Percentiles rank a stretch among this genome's conserved stretches.
Evolutionary conservation across 1,140 invertebrate genomes (phyloP).

Genomic region (Yoshiicerus persimilis): DNA sequence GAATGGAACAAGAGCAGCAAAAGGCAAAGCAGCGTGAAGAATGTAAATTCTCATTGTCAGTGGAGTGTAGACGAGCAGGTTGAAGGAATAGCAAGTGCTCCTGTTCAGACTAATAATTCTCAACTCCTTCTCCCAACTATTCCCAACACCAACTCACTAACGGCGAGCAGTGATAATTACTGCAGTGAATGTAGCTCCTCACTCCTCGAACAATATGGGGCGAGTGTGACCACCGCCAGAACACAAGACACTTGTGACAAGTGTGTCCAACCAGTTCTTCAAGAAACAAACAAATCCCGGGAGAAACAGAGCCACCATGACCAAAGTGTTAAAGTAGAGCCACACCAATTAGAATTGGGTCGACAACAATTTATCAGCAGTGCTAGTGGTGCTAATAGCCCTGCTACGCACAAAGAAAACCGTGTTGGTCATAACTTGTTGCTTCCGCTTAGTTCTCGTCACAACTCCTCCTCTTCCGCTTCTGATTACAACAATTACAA

Average conservation of each 20-base stretch:
- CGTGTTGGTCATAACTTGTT: neutral
- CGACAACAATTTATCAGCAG: neutral
- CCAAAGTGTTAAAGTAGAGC: neutral
- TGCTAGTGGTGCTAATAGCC: neutral
- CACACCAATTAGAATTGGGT: neutral
- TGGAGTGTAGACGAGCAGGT: conserved; percentile 10
- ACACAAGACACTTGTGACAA: neutral
- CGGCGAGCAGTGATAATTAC: neutral
- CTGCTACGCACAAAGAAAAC: neutral
- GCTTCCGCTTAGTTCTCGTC: neutral
- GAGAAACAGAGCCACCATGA: neutral
- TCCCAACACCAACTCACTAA: neutral
- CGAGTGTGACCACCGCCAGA: neutral
- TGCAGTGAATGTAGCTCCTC: neutral
- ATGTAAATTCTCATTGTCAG: conserved; percentile 24
- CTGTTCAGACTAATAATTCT: neutral
- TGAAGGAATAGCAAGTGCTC: neutral
- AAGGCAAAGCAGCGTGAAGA: conserved; percentile 10
- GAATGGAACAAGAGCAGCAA: neutral
- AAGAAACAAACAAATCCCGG: neutral
- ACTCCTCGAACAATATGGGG: neutral
- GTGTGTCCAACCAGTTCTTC: neutral
- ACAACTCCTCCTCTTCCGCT: neutral
- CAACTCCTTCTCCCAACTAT: neutral
- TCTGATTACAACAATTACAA: neutral